Evolutionary conservation across 2,113 vertebrate species (phyloP), one percentile per base, ranked within the genome.

Genomic region (Leptocoma aspasia): DNA sequence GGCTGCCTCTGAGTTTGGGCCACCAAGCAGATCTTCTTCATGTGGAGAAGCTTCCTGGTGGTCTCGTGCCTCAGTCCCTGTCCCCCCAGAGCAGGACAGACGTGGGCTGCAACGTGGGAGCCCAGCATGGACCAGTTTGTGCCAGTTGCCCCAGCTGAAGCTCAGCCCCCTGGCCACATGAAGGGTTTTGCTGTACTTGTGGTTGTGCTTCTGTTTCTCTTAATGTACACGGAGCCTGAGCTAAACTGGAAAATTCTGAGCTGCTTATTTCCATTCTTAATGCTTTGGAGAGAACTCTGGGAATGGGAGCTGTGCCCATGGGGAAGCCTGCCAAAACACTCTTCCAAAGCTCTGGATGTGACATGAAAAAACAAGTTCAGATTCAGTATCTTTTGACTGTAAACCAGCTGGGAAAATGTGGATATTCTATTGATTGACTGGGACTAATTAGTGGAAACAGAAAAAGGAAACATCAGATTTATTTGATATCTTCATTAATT

Each of bases 261-360:
- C 95, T 95, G 93, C 93, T 95, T 93, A 26, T 97, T 96, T 96
- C 94, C 93, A 95, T 89, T 79, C 92, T 94, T 65, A 94, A 66
- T 84, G 80, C 82, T 93, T 88, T 92, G 92, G 90, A 96, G 85
- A 83, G 90, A 89, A 84, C 80, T 71, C 90, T 95, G 92, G 93
- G 94, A 96, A 93, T 0, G 72, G 95, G 94, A 93, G 60, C 79
- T 24, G 80, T 75, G 95, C 92, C 95, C 88, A 53, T 6, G 2
- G 21, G 92, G 92, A 68, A 45, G 28, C 6, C 72, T 81, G 92
- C 92, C 92, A 96, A 44, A 80, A 47, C 49, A 13, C 72, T 80
- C 71, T 56, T 65, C 76, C 85, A 92, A 53, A 95, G 88, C 64
- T 86, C 82, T 86, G 93, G 72, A 89, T 83, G 60, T 45, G 94